Conservation (phyloP, 2,888 invertebrate genomes). For the Metellina segmentata region DNA sequence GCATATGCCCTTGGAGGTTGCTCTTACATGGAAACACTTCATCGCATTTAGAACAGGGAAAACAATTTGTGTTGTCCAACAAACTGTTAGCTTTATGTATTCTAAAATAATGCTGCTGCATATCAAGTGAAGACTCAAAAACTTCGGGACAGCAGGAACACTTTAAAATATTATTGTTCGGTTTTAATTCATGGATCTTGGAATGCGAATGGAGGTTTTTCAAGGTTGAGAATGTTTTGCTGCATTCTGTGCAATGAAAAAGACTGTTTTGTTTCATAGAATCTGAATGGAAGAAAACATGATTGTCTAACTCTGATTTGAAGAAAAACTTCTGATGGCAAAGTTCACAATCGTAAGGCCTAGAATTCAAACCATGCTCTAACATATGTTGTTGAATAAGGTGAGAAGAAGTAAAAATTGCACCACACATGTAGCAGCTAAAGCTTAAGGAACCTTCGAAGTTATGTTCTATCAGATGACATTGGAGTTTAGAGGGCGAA, state of each 20-base stretch:
- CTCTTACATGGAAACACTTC: constrained; percentile 82
- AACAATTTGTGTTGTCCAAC: constrained; percentile 78
- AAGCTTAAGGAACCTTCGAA: constrained; percentile 92
- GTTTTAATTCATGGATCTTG: constrained; percentile 86
- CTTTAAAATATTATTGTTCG: constrained; percentile 84
- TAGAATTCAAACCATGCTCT: constrained; percentile 89
- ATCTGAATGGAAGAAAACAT: constrained; percentile 81
- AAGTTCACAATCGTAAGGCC: constrained; percentile 91
- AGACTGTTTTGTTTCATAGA: constrained; percentile 85
- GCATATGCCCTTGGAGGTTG: constrained; percentile 82
- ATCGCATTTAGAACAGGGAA: constrained; percentile 82
- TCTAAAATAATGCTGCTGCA: constrained; percentile 93
- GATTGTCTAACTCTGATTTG: constrained; percentile 94
- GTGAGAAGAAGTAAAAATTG: constrained; percentile 90
- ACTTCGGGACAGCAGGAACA: constrained; percentile 93
- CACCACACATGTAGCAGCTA: constrained; percentile 93
- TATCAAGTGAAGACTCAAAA: constrained; percentile 93
- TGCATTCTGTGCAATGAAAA: constrained; percentile 90
- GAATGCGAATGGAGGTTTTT: constrained; percentile 94
- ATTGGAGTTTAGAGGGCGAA: constrained; percentile 90
- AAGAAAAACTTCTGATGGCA: constrained; percentile 94
- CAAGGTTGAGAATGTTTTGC: constrained; percentile 88
- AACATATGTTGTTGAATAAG: constrained; percentile 88
- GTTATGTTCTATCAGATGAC: constrained; percentile 94
- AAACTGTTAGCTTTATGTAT: constrained; percentile 86